Conservation (phyloP, 2,113 vertebrate genomes). For the Laterallus jamaicensis region DNA sequence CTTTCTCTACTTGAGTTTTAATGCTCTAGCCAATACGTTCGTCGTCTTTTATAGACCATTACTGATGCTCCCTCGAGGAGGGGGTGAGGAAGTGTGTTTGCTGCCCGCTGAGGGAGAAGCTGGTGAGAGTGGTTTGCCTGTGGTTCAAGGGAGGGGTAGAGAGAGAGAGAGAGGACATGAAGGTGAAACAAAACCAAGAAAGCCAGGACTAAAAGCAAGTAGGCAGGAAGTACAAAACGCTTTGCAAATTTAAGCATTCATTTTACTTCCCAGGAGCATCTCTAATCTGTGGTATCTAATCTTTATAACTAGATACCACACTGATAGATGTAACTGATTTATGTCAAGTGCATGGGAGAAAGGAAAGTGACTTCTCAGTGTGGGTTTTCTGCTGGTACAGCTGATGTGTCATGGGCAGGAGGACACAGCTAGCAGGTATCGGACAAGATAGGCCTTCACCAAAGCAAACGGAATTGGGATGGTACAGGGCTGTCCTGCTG, state of each 20-base stretch:
- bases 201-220: neutral
- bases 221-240: neutral
- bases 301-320: constrained; percentile 3
- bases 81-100: neutral
- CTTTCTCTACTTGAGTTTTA: neutral
- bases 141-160: neutral
- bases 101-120: neutral
- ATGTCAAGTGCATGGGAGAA: neutral
- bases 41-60: neutral
- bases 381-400: neutral
- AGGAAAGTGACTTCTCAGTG: neutral
- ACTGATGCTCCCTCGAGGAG: neutral
- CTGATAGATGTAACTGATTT: neutral
- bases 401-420: neutral
- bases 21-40: neutral
- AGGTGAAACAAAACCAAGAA: neutral
- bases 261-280: neutral
- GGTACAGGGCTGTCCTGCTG: neutral
- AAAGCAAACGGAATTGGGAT: neutral
- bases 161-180: neutral
- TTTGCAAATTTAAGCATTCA: neutral
- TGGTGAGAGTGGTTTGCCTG: neutral
- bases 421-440: neutral
- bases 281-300: constrained; percentile 35
- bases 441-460: neutral